phyloP scores from a whole-genome alignment of 2,797 vertebrate genomes.

The Crenuchus spilurus region DNA sequence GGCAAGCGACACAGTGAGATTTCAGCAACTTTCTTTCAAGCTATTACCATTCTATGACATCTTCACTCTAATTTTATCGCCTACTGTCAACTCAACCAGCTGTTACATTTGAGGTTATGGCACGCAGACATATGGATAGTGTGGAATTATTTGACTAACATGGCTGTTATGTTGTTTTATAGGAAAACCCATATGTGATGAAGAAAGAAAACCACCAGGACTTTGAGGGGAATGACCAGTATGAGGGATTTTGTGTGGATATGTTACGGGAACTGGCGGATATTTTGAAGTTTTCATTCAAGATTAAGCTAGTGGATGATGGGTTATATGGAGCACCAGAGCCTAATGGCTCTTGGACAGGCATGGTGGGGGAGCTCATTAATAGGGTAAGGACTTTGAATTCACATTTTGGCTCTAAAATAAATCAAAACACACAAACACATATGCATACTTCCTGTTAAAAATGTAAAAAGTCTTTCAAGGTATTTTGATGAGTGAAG shows the following conservation, averaged over 20 bases:
- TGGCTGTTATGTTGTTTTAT: slow-evolving; percentile 25
- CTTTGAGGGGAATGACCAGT: slow-evolving; percentile 80
- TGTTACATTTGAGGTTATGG: slow-evolving; percentile 36
- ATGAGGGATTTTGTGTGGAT: slow-evolving; percentile 92
- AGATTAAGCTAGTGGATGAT: slow-evolving; percentile 88
- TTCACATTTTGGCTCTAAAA: background rate
- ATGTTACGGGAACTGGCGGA: slow-evolving; percentile 87
- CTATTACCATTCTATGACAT: slow-evolving; percentile 6
- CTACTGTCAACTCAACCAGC: slow-evolving; percentile 16
- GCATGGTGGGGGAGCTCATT: slow-evolving; percentile 94
- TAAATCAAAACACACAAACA: background rate
- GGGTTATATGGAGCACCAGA: slow-evolving; percentile 88
- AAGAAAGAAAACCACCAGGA: slow-evolving; percentile 81
- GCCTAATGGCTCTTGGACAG: slow-evolving; percentile 91
- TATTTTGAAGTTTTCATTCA: slow-evolving; percentile 87
- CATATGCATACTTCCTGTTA: background rate
- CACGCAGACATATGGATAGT: slow-evolving; percentile 10
- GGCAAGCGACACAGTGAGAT: slow-evolving; percentile 1
- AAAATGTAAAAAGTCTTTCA: background rate
- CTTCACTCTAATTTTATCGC: slow-evolving; percentile 35
- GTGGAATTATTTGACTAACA: slow-evolving; percentile 19
- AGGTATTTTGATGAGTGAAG: too few relatives aligned
- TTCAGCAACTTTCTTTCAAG: slow-evolving; percentile 4
- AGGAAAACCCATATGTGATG: slow-evolving; percentile 93
- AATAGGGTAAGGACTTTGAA: slow-evolving; percentile 79